These are phyloP conservation scores for Micoletzkya japonica DNA, from an alignment of 2,888 invertebrate genomes.

Conservation along the genomic window DNA sequence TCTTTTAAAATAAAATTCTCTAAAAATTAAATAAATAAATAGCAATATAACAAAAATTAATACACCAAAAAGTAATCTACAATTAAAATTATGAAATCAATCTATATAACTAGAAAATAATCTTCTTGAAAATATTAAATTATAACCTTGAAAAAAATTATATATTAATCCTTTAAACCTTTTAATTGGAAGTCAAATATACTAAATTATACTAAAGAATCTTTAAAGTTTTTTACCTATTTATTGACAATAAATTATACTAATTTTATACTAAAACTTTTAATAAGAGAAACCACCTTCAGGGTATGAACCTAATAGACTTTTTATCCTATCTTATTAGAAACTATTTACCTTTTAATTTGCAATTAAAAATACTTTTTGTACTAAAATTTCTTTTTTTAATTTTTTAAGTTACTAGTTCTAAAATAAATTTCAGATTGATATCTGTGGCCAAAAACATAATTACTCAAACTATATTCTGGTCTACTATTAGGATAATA, in stretches of 20 bases:
- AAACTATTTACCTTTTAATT: constrained; percentile 44
- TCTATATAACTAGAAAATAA: constrained; percentile 47
- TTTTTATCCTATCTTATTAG: constrained; percentile 52
- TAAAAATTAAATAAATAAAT: constrained; percentile 44
- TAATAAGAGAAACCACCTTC: constrained; percentile 48
- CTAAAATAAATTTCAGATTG: constrained; percentile 49
- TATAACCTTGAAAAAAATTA: constrained; percentile 51
- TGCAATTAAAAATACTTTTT: constrained; percentile 51
- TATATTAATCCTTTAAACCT: constrained; percentile 44
- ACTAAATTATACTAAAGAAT: constrained; percentile 50
- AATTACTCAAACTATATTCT: constrained; percentile 40
- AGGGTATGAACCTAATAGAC: constrained; percentile 51
- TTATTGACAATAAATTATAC: constrained; percentile 52
- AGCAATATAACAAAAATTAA: constrained; percentile 45
- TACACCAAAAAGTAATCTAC: constrained; percentile 49
- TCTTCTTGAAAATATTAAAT: constrained; percentile 47
- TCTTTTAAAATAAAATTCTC: constrained; percentile 42
- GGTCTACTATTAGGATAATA: constrained; percentile 47
- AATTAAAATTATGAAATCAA: constrained; percentile 50
- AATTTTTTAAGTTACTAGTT: constrained; percentile 38
- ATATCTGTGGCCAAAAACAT: constrained; percentile 52
- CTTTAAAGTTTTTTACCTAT: constrained; percentile 45
- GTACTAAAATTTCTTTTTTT: constrained; percentile 40
- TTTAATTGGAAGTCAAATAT: constrained; percentile 50
- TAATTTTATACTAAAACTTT: constrained; percentile 52